Evolutionary conservation across 2,113 vertebrate species (phyloP), one percentile per base, ranked within the genome.

Genomic region (Mystacornis crossleyi): DNA sequence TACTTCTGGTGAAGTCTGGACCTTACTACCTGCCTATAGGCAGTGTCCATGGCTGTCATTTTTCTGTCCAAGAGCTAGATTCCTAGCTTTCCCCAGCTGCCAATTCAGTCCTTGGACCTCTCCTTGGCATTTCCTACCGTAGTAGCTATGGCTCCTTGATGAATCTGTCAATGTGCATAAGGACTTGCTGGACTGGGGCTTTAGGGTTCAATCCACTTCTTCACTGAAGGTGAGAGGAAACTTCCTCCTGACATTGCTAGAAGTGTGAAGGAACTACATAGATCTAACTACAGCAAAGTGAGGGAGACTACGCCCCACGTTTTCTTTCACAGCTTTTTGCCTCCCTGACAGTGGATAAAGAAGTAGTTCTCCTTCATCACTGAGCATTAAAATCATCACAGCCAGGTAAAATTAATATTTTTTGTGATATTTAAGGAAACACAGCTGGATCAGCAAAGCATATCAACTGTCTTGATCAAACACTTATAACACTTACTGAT

Each of bases 71-170:
- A 86, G 40, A 77, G 14, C 36, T 47, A 42, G 18, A 60, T 36
- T 67, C 31, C 25, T 45, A n/a, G 12, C 23, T 74, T 84, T 72
- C 43, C 66, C n/a, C n/a, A 85, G 0, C 11, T 71, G 24, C 40
- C 0, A 0, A 2, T 31, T 71, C 20, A 40, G 34, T 60, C 51
- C 25, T n/a, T n/a, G 24, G 26, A 23, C 31, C 36, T 87, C 47
- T 51, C 31, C 33, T 75, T 60, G 43, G 26, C 48, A 34, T 93
- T 83, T 91, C 13, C 29, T 71, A 16, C 73, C 36, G 6, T n/a
- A 29, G 21, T 51, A 75, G 17, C 3, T 67, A 60, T 51, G 60
- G 9, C 9, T 93, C 55, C 67, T 51, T 48, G 18, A 43, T 47
- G 51, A 10, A 81, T 12, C 24, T 21, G 15, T 38, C 73, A 25